Conservation (phyloP, 2,113 vertebrate species). For the Crotalus horridus region DNA sequence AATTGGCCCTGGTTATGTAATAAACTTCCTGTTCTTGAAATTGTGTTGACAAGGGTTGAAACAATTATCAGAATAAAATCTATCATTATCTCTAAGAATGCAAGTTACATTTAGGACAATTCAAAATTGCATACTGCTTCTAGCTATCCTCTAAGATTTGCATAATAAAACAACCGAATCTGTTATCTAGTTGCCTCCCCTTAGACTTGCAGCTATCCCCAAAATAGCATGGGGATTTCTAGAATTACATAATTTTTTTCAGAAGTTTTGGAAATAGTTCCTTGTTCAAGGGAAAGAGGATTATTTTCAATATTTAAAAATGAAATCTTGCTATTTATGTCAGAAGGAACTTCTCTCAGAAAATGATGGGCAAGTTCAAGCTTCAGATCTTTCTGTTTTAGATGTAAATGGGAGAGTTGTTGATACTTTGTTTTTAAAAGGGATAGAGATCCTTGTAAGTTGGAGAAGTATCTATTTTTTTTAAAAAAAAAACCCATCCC, state of each 20-base stretch:
- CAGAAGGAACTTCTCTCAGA: background rate
- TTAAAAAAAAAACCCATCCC: background rate
- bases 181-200: background rate
- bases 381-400: background rate
- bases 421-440: background rate
- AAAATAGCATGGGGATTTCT: background rate
- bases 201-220: background rate
- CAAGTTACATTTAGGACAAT: background rate
- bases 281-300: background rate
- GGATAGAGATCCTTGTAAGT: background rate
- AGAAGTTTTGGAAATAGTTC: background rate
- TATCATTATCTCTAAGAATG: background rate
- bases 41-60: background rate
- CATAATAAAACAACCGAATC: background rate
- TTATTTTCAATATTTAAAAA: constrained; percentile 13
- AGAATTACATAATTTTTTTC: constrained; percentile 16
- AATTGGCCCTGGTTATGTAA: background rate
- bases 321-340: background rate
- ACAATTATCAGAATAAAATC: background rate
- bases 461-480: background rate
- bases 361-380: background rate
- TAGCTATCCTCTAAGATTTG: background rate
- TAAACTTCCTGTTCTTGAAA: constrained; percentile 5
- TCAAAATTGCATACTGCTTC: background rate
- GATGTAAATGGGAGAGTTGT: background rate